A percentile compares a stretch with the other conserved stretches of the same genome.
Conservation (phyloP, 2,797 vertebrate species). For the Melopsittacus undulatus region DNA sequence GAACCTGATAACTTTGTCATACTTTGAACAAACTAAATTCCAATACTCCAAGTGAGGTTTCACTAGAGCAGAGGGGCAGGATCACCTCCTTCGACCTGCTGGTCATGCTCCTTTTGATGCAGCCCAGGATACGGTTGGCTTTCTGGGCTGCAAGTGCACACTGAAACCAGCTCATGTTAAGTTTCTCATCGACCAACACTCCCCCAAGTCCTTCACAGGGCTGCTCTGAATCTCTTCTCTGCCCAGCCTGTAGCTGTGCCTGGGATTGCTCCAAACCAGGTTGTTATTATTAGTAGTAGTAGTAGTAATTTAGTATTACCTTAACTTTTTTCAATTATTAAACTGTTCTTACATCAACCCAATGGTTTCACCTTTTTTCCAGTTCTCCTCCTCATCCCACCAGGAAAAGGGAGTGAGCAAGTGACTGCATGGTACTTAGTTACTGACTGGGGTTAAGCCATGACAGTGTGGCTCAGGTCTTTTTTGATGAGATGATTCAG, state of each 20-base stretch:
- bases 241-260: too few species aligned
- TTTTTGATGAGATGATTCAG: not conserved
- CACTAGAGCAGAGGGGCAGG: too few species aligned
- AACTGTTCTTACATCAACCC: not conserved
- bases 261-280: not conserved
- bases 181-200: too few species aligned
- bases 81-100: too few species aligned
- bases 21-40: not conserved
- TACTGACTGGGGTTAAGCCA: not conserved
- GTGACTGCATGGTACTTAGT: not conserved
- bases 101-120: too few species aligned
- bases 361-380: not conserved
- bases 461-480: not conserved
- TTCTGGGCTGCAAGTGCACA: too few species aligned
- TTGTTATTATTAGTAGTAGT: not conserved
- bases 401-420: not conserved
- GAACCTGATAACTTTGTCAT: not conserved
- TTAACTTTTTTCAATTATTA: not conserved
- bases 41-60: not conserved
- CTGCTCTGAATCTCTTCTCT: too few species aligned
- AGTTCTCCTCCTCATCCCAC: not conserved
- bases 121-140: too few species aligned
- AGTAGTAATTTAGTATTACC: not conserved
- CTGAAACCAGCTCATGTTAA: too few species aligned
- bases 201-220: too few species aligned